These are phyloP conservation scores for Semicossyphus pulcher DNA, from an alignment of 2,113 vertebrate species.

Conservation along the genomic window DNA sequence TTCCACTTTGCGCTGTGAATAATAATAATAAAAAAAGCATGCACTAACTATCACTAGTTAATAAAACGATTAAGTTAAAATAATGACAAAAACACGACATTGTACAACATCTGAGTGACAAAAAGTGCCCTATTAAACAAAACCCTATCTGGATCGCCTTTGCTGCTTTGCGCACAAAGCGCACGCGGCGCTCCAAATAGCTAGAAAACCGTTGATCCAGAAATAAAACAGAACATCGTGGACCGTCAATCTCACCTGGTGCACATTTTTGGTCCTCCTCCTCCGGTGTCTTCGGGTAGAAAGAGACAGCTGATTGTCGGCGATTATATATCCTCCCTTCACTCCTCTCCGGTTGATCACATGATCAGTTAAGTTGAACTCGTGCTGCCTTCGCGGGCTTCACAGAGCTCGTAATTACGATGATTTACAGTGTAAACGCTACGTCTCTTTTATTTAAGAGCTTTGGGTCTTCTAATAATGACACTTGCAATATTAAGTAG, in stretches of 20 bases:
- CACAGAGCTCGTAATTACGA: not conserved
- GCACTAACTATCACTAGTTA: not conserved
- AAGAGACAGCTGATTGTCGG: not conserved
- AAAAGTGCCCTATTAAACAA: not conserved
- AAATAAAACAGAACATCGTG: accelerated
- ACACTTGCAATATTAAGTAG: not conserved
- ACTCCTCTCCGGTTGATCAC: slow-evolving; percentile 36
- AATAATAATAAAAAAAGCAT: not conserved
- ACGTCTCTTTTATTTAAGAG: not conserved
- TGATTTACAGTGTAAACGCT: accelerated
- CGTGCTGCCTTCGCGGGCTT: slow-evolving; percentile 34
- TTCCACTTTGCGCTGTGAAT: not conserved
- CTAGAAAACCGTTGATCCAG: accelerated
- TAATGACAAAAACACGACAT: not conserved
- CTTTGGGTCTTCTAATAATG: not conserved
- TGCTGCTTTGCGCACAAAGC: not conserved
- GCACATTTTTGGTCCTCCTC: slow-evolving; percentile 55
- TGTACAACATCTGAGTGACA: not conserved
- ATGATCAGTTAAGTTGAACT: slow-evolving; percentile 12
- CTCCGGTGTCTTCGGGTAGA: slow-evolving; percentile 5
- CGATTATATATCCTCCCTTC: not conserved
- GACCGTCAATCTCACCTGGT: slow-evolving; percentile 56
- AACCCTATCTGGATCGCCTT: accelerated
- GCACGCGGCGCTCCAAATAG: not conserved
- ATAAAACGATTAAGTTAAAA: not conserved